phyloP scores from a whole-genome alignment of 1,140 invertebrate species.

The Aphelinus atriplicis region DNA sequence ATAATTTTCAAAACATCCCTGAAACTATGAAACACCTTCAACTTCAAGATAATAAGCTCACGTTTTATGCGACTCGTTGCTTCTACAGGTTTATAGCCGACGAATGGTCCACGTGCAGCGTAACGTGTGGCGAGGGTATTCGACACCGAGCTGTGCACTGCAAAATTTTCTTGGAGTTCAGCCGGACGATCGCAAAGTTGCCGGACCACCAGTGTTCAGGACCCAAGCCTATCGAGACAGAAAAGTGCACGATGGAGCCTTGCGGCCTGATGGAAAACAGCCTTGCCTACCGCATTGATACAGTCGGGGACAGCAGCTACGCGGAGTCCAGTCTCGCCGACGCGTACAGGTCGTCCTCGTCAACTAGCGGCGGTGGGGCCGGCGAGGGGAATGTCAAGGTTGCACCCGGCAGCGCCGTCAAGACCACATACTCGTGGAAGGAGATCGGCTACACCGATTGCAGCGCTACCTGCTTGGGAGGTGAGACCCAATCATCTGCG shows the following conservation, averaged over 20 bases:
- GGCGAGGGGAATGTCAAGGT: conserved; percentile 69
- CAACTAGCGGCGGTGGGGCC: conserved; percentile 37
- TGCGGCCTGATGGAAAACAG: conserved; percentile 67
- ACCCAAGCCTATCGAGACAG: conserved; percentile 80
- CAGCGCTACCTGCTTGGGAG: conserved; percentile 93
- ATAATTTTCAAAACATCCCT: too few relatives aligned
- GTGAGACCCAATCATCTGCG: conserved; percentile 56
- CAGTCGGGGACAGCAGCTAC: conserved; percentile 63
- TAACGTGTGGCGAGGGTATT: conserved; percentile 88
- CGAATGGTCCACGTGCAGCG: conserved; percentile 89
- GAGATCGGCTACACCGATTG: conserved; percentile 88
- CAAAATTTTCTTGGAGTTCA: conserved; percentile 94
- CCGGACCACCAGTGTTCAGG: conserved; percentile 90
- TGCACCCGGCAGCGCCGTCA: conserved; percentile 64
- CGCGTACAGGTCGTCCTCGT: conserved; percentile 66
- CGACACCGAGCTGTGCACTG: conserved; percentile 84
- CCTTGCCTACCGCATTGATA: conserved; percentile 62
- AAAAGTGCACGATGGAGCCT: conserved; percentile 80
- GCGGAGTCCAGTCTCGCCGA: conserved; percentile 72
- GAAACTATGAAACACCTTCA: too few relatives aligned
- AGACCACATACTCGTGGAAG: conserved; percentile 83
- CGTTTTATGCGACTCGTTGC: conserved; percentile 15
- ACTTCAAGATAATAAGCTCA: too few relatives aligned
- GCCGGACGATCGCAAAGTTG: conserved; percentile 83
- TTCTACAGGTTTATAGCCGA: conserved; percentile 75